Percentiles rank a stretch among this genome's conserved stretches.
Evolutionary conservation across 2,888 invertebrate genomes (phyloP).

Genomic region (Schizotus pectinicornis): DNA sequence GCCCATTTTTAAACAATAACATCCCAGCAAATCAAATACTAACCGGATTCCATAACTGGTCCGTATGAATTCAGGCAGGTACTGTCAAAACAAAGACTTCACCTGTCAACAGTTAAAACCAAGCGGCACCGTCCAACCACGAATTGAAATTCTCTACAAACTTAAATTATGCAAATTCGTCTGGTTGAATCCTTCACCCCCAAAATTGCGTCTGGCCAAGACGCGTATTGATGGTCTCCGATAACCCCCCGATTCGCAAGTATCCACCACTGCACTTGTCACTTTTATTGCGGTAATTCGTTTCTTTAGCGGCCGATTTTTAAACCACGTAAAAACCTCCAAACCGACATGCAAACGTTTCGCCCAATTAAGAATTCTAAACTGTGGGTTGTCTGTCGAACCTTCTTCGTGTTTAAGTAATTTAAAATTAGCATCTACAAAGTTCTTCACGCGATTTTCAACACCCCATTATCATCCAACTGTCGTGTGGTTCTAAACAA

Average conservation of each 20-base stretch:
- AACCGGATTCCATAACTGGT: too few species aligned
- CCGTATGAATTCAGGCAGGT: too few species aligned
- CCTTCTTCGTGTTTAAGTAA: conserved; percentile 11
- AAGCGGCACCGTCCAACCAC: too few species aligned
- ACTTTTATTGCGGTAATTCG: conserved; percentile 21
- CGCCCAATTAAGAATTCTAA: conserved; percentile 8
- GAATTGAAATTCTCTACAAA: too few species aligned
- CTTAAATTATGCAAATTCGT: too few species aligned
- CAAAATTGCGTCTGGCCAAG: conserved; percentile 30
- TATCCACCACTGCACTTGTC: conserved; percentile 15
- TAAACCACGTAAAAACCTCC: neutral
- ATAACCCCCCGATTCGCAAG: conserved; percentile 7
- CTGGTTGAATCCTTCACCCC: too few species aligned
- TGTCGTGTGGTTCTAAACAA: too few species aligned
- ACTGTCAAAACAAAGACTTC: too few species aligned
- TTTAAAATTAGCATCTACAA: conserved; percentile 5
- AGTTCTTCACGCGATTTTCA: conserved; percentile 18
- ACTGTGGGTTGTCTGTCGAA: neutral
- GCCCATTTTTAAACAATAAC: too few species aligned
- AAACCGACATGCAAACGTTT: conserved; percentile 11
- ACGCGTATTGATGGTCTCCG: conserved; percentile 38
- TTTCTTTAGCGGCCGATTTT: conserved; percentile 12
- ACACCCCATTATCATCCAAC: conserved; percentile 4
- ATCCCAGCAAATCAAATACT: too few species aligned
- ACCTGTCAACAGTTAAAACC: too few species aligned